phyloP scores from a whole-genome alignment of 2,113 vertebrate genomes.

The Phrynosoma platyrhinos region DNA sequence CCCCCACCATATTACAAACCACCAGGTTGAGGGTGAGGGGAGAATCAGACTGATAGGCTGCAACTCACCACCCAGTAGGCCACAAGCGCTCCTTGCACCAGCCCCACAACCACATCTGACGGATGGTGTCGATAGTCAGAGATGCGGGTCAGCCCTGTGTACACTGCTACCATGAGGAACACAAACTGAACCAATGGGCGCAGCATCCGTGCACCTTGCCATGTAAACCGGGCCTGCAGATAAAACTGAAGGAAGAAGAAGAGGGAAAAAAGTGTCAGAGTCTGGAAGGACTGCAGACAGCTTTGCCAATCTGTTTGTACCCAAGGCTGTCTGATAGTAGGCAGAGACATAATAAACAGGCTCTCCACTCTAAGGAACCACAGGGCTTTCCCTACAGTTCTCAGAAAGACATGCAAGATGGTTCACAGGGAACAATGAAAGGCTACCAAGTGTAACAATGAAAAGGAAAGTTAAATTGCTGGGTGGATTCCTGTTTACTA shows the following conservation, averaged over 20 bases:
- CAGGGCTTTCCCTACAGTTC: background rate
- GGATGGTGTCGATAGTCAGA: constrained; percentile 84
- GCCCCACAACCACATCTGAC: constrained; percentile 77
- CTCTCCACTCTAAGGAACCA: background rate
- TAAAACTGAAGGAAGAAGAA: constrained; percentile 76
- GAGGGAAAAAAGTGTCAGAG: too few relatives aligned
- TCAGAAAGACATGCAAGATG: background rate
- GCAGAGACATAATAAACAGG: background rate
- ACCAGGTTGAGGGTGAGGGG: too few relatives aligned
- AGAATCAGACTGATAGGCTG: too few relatives aligned
- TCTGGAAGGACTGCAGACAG: background rate
- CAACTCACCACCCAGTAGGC: constrained; percentile 86
- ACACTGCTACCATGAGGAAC: constrained; percentile 81
- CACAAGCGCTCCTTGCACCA: constrained; percentile 83
- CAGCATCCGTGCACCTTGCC: constrained; percentile 79
- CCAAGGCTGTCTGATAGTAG: too few relatives aligned
- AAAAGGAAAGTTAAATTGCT: background rate
- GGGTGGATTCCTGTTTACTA: background rate
- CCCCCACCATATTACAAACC: background rate
- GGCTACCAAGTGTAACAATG: background rate
- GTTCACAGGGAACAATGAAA: too few relatives aligned
- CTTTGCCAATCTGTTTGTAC: background rate
- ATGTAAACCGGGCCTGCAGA: constrained; percentile 81
- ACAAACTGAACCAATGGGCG: constrained; percentile 82
- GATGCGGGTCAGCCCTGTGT: constrained; percentile 80